These are phyloP conservation scores for Bombus pascuorum DNA, from an alignment of 1,140 invertebrate genomes.

Conservation along the genomic window DNA sequence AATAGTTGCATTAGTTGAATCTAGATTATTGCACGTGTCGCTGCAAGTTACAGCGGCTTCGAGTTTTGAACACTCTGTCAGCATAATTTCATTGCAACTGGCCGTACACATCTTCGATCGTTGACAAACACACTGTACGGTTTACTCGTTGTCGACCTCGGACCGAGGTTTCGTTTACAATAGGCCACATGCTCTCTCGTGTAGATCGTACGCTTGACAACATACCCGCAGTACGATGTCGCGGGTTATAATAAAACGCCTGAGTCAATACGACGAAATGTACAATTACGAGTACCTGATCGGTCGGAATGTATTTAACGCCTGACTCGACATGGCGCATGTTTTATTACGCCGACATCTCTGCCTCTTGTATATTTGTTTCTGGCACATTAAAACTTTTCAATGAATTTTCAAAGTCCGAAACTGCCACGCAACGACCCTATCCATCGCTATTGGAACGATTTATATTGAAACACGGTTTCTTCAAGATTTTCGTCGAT, in stretches of 20 bases:
- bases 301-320: not conserved
- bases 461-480: too few relatives aligned
- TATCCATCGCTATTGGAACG: too few relatives aligned
- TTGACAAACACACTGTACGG: not conserved
- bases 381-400: not conserved
- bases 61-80: not conserved
- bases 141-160: not conserved
- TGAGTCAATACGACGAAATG: not conserved
- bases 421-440: too few relatives aligned
- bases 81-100: not conserved
- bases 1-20: not conserved
- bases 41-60: not conserved
- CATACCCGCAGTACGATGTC: not conserved
- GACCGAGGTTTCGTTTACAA: conserved; percentile 6
- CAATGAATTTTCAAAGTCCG: not conserved
- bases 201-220: not conserved
- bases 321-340: too few relatives aligned
- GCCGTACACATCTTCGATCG: too few relatives aligned
- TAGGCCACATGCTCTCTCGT: not conserved
- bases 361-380: not conserved
- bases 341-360: not conserved
- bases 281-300: not conserved
- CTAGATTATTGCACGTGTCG: not conserved
- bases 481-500: too few relatives aligned
- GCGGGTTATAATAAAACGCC: not conserved